A percentile compares a stretch with the other conserved stretches of the same genome.
Evolutionary conservation across 2,113 vertebrate genomes (phyloP).

Genomic region (Cavia porcellus): DNA sequence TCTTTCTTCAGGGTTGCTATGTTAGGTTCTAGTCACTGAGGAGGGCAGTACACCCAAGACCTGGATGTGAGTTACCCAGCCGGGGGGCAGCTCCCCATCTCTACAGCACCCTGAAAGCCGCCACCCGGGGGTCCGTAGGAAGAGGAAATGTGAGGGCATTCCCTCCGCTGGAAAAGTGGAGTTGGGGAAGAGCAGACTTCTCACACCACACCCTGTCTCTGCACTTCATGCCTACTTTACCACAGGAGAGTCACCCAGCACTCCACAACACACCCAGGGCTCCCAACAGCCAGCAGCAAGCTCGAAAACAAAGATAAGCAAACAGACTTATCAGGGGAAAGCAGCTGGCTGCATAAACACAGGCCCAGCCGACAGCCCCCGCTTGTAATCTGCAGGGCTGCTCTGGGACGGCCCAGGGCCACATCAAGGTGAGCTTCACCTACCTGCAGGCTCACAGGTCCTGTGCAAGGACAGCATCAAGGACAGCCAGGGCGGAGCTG

Average conservation of each 20-base stretch:
- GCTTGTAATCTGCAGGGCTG: background rate
- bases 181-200: background rate
- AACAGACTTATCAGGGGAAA: slow-evolving; percentile 21
- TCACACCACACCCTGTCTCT: slow-evolving; percentile 15
- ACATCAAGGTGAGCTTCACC: background rate
- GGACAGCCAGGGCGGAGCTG: slow-evolving; percentile 10
- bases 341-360: slow-evolving; percentile 30
- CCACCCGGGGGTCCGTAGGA: background rate
- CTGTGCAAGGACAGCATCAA: background rate
- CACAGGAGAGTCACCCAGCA: background rate
- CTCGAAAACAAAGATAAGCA: slow-evolving; percentile 50
- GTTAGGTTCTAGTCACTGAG: background rate
- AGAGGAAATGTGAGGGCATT: background rate
- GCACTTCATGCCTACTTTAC: background rate
- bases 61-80: background rate
- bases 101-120: background rate
- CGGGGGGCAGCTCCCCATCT: background rate
- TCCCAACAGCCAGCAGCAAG: slow-evolving; percentile 50
- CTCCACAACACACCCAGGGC: slow-evolving; percentile 49
- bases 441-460: background rate
- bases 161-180: background rate
- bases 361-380: background rate
- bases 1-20: background rate
- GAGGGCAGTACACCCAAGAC: background rate
- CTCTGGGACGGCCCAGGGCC: background rate